phyloP scores from a whole-genome alignment of 2,888 invertebrate genomes.

The Aphidoletes aphidimyza region DNA sequence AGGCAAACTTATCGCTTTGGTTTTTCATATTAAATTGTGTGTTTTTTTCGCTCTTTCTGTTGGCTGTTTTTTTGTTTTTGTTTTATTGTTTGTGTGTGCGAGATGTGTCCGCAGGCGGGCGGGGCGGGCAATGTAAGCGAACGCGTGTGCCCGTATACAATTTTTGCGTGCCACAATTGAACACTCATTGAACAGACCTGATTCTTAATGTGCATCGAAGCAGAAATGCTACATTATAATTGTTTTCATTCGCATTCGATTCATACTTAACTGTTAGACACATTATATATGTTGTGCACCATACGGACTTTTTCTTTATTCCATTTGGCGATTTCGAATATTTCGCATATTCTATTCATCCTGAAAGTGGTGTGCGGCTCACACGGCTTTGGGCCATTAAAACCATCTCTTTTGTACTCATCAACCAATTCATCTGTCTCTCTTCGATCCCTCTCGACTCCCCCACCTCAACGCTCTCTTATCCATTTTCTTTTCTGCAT shows the following conservation, averaged over 20 bases:
- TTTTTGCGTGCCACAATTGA: slow-evolving; percentile 48
- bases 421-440: too few species aligned
- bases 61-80: not conserved
- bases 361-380: not conserved
- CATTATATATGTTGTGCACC: too few species aligned
- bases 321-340: slow-evolving; percentile 35
- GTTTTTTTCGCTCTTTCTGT: too few species aligned
- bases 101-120: not conserved
- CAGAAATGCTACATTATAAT: slow-evolving; percentile 38
- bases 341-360: slow-evolving; percentile 41
- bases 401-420: too few species aligned
- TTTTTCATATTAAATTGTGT: too few species aligned
- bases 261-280: not conserved
- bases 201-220: slow-evolving; percentile 49
- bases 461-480: too few species aligned
- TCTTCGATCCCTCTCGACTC: too few species aligned
- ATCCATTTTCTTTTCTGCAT: too few species aligned
- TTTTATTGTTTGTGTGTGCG: not conserved
- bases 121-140: too few species aligned
- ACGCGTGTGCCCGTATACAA: too few species aligned
- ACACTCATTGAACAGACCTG: slow-evolving; percentile 51
- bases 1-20: too few species aligned
- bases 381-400: not conserved
- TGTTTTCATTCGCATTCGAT: slow-evolving; percentile 31
- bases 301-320: slow-evolving; percentile 12